Base-by-base conservation (phyloP, 1,140 invertebrate species). In the Solenopsis invicta region DNA sequence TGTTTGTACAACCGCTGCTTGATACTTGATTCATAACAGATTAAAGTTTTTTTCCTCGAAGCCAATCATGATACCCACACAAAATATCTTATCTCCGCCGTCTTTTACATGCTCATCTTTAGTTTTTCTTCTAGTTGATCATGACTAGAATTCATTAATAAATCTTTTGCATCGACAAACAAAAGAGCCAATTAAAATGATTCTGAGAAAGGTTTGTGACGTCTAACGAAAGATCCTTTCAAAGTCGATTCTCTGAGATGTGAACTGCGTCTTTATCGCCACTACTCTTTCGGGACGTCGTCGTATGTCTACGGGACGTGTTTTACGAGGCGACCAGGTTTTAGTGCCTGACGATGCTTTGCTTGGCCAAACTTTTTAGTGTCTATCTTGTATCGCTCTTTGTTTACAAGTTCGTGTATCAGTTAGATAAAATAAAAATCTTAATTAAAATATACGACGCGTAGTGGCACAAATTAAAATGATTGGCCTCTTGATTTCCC, bases 291-390 rank as follows among this genome's bases (percentile, higher is more conserved):
- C 88, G 71, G 71, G 50, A 13, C 75, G 76, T n/a, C n/a, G n/a
- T n/a, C n/a, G n/a, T 76, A 72, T 67, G 85, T 87, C 62, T 50
- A 16, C 69, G 76, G 56, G 67, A 78, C 64, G 56, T 74, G 77
- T 90, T 90, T 90, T 90, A 90, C 89, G 88, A 90, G 21, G 54
- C 72, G 59, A 72, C 72, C 87, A 52, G 71, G 64, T 89, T 90
- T 90, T 90, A 89, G 77, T 90, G 21, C 77, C 88, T 48, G 45
- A 56, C 56, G 71, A 89, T 85, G 45, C 87, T 89, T 77, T 82
- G 66, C 85, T 77, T 90, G 59, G 59, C 75, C 72, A 76, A 61
- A 81, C 76, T 89, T 86, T 82, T 89, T 80, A 78, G 34, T 34
- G 41, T 76, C 67, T 75, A 12, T 81, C 67, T 81, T 37, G 50